A percentile compares a stretch with the other conserved stretches of the same genome.
These are phyloP conservation scores for Caenorhabditis zanzibari DNA, from an alignment of 2,888 invertebrate species.

Conservation along the genomic window DNA sequence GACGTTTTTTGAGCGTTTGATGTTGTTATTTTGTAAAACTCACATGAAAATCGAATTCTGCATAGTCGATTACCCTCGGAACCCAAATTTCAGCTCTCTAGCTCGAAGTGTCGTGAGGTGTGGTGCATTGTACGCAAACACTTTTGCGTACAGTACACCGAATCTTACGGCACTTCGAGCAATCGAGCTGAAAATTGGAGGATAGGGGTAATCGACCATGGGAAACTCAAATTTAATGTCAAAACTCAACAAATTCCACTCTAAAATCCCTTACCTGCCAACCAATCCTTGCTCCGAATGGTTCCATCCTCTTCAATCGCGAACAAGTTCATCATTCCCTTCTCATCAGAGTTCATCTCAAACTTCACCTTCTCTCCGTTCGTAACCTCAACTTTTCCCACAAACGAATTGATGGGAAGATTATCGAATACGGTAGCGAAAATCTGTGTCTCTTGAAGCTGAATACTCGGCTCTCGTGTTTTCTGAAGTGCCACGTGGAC, in stretches of 20 bases:
- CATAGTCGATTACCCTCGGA: not conserved
- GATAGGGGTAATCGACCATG: not conserved
- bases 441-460: constrained; percentile 44
- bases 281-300: constrained; percentile 51
- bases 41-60: not conserved
- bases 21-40: not conserved
- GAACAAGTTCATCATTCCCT: constrained; percentile 40
- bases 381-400: constrained; percentile 47
- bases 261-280: constrained; percentile 31
- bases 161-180: not conserved
- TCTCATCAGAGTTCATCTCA: constrained; percentile 49
- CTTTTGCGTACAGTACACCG: constrained; percentile 12
- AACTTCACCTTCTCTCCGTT: constrained; percentile 48
- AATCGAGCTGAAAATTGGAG: not conserved
- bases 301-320: constrained; percentile 55
- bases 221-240: not conserved
- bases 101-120: constrained; percentile 1
- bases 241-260: not conserved
- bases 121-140: not conserved
- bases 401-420: constrained; percentile 46
- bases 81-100: not conserved
- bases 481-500: constrained; percentile 51
- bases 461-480: not conserved
- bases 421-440: constrained; percentile 60
- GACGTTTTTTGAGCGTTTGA: too few species aligned